Conservation (phyloP, 1,140 invertebrate species). For the Heliconius congener region DNA sequence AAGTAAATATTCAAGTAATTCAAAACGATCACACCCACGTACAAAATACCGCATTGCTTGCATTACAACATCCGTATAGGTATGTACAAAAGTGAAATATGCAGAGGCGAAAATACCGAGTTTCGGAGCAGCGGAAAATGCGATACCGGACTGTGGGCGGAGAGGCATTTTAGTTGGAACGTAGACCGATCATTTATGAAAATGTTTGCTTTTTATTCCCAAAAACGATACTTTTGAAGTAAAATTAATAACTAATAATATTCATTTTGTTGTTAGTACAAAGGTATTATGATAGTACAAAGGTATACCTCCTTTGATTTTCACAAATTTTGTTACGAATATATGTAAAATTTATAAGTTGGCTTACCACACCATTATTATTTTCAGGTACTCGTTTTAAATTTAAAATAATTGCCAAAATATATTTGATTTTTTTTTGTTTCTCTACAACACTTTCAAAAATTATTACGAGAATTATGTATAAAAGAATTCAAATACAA, state of each 20-base stretch:
- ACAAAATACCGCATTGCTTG: constrained; percentile 32
- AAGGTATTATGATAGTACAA: not conserved
- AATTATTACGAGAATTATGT: too few relatives aligned
- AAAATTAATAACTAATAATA: not conserved
- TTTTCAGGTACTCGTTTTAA: too few relatives aligned
- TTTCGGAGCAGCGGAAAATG: constrained; percentile 48
- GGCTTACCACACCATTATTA: too few relatives aligned
- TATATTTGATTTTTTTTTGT: too few relatives aligned
- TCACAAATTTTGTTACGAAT: too few relatives aligned
- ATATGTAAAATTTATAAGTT: too few relatives aligned
- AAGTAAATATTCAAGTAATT: not conserved
- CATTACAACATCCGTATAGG: constrained; percentile 25
- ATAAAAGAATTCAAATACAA: too few relatives aligned
- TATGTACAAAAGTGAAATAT: constrained; percentile 33
- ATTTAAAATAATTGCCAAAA: too few relatives aligned
- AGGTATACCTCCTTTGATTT: not conserved
- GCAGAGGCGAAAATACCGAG: constrained; percentile 35
- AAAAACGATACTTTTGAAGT: not conserved
- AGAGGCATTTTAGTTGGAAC: constrained; percentile 33
- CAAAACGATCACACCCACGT: constrained; percentile 22
- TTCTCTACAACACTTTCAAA: too few relatives aligned
- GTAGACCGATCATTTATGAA: constrained; percentile 19
- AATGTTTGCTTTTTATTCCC: not conserved
- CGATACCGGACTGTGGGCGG: constrained; percentile 34
- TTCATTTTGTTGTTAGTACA: not conserved